These are phyloP conservation scores for Alethe castanea DNA, from an alignment of 2,113 vertebrate species.

Conservation along the genomic window DNA sequence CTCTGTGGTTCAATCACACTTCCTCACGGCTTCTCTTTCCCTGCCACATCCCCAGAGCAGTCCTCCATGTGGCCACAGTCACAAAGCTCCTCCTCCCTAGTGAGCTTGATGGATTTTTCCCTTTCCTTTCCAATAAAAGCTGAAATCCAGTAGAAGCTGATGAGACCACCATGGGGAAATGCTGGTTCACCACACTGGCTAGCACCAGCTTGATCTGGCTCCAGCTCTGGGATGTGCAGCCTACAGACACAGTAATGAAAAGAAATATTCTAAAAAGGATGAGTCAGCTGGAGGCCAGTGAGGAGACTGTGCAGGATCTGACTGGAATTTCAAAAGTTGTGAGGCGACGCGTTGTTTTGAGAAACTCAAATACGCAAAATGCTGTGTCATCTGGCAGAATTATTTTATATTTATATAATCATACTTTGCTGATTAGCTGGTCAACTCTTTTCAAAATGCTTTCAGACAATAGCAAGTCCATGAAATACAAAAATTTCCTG, in stretches of 20 bases:
- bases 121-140: background rate
- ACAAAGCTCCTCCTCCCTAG: background rate
- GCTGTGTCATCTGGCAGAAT: constrained; percentile 39
- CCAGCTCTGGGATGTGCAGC: background rate
- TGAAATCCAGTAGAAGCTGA: background rate
- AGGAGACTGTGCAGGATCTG: background rate
- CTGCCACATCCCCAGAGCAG: fast-evolving
- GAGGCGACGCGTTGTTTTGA: constrained; percentile 35
- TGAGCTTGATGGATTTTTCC: background rate
- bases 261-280: constrained; percentile 63
- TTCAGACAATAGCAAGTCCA: constrained; percentile 3
- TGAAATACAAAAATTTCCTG: background rate
- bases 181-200: background rate
- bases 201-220: constrained; percentile 11
- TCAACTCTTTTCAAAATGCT: constrained; percentile 31
- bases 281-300: constrained; percentile 57
- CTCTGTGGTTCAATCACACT: background rate
- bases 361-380: background rate
- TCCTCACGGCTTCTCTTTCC: background rate
- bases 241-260: constrained; percentile 38
- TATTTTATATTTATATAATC: background rate
- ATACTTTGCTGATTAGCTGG: constrained; percentile 9
- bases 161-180: background rate
- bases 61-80: background rate
- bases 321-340: constrained; percentile 60